These are phyloP conservation scores for Madoqua kirkii DNA, from an alignment of 2,113 vertebrate genomes.

Conservation along the genomic window DNA sequence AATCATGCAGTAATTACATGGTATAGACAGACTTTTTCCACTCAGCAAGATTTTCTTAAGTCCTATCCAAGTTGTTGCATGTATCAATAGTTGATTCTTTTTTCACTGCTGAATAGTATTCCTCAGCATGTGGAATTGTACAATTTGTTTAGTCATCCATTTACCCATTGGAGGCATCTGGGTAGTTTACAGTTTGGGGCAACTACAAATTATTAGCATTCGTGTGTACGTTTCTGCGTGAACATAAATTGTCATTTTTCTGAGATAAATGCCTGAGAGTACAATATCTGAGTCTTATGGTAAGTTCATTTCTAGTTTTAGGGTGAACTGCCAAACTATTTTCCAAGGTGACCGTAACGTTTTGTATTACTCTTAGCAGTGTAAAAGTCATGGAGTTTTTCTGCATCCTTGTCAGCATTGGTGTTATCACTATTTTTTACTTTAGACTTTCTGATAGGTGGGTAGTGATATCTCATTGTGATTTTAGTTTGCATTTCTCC, in stretches of 20 bases:
- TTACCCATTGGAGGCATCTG: neutral
- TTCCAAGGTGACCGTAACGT: neutral
- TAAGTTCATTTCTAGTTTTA: neutral
- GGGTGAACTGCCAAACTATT: neutral
- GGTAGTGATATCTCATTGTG: neutral
- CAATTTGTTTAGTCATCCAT: neutral
- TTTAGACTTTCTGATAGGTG: neutral
- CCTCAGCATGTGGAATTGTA: neutral
- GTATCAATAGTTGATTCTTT: neutral
- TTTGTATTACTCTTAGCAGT: neutral
- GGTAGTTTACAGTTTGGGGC: neutral
- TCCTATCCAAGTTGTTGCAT: neutral
- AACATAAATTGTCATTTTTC: neutral
- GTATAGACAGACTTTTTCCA: neutral
- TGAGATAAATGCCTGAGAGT: neutral
- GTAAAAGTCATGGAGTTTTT: neutral
- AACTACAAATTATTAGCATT: neutral
- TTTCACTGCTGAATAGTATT: neutral
- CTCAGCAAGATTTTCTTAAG: neutral
- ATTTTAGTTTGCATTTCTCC: neutral
- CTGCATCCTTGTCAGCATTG: neutral
- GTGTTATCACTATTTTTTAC: neutral
- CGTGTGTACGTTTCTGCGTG: neutral
- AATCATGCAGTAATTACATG: neutral
- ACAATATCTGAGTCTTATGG: neutral